Conservation (phyloP, 2,888 invertebrate species). For the Scaeva pyrastri region DNA sequence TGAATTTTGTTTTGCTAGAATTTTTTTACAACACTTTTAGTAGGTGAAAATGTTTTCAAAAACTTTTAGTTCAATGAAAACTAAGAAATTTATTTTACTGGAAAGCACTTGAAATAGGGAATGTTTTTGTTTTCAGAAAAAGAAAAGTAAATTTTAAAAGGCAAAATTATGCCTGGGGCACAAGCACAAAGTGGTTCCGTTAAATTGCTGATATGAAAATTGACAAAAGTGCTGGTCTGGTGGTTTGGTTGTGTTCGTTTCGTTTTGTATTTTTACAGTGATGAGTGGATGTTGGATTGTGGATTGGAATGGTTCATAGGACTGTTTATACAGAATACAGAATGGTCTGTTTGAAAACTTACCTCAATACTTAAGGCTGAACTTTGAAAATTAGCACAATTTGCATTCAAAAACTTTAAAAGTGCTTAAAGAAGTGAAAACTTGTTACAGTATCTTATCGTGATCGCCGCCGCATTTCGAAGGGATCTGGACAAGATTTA, state of each 20-base stretch:
- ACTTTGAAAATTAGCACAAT: no score
- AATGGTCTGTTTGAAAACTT: no score
- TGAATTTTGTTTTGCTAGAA: constrained; percentile 74
- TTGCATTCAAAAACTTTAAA: no score
- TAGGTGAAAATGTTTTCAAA: constrained; percentile 42
- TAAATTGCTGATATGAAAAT: constrained; percentile 36
- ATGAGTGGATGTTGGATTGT: not conserved
- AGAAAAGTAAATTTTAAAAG: constrained; percentile 2
- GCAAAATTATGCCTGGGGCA: constrained; percentile 38
- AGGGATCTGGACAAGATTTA: no score
- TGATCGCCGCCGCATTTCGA: no score
- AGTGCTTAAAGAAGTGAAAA: no score
- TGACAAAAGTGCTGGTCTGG: constrained; percentile 43
- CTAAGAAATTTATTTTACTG: constrained; percentile 35
- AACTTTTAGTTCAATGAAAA: constrained; percentile 46
- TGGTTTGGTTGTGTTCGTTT: constrained; percentile 48
- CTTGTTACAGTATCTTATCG: no score
- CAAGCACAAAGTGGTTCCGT: constrained; percentile 55
- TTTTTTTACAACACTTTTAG: constrained; percentile 46
- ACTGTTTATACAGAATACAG: no score
- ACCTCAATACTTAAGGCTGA: no score
- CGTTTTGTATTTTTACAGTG: no score
- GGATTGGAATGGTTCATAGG: no score
- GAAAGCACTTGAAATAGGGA: constrained; percentile 42
- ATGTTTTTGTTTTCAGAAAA: constrained; percentile 13